These are phyloP conservation scores for Colius striatus DNA, from an alignment of 2,113 vertebrate species.

Conservation along the genomic window DNA sequence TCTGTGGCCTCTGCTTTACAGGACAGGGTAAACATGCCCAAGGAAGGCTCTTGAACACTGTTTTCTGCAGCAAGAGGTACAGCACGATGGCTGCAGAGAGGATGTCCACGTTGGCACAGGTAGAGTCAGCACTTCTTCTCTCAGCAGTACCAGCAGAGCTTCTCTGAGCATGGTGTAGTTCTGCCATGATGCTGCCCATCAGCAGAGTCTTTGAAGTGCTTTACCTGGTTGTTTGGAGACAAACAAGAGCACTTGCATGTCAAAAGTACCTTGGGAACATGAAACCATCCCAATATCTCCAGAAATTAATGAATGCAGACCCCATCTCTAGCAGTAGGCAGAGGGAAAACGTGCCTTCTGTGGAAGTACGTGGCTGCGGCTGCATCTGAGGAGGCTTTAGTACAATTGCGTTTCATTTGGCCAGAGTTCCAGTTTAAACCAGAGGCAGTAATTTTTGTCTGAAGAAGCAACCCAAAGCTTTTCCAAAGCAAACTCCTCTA, in stretches of 20 bases:
- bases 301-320: background rate
- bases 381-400: background rate
- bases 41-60: background rate
- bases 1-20: background rate
- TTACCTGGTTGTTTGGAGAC: background rate
- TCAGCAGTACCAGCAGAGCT: background rate
- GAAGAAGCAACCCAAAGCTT: background rate
- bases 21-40: background rate
- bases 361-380: background rate
- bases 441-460: background rate
- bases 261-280: background rate
- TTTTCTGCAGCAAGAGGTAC: background rate
- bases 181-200: rapidly evolving
- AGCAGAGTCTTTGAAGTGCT: background rate
- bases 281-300: background rate
- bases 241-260: background rate
- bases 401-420: background rate
- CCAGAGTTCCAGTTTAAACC: background rate
- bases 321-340: background rate
- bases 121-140: background rate
- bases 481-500: background rate
- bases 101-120: background rate
- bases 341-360: background rate
- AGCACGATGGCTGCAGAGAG: background rate
- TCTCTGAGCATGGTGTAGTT: background rate